Evolutionary conservation across 2,113 vertebrate genomes (phyloP).

Genomic region (Oceanites oceanicus): DNA sequence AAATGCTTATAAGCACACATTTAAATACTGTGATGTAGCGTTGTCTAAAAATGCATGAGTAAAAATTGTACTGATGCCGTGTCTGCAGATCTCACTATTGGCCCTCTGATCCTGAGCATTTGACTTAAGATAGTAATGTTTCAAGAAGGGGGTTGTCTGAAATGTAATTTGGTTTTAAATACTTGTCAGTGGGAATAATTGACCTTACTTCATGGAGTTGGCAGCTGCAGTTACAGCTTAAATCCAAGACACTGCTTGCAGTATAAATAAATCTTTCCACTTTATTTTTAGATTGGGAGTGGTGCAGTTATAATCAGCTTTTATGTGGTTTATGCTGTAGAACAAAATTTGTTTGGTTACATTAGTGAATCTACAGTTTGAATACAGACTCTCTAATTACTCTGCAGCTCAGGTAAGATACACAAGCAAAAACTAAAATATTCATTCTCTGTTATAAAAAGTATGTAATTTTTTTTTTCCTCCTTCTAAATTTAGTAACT

Average conservation of each 20-base stretch:
- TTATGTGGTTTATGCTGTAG: conserved; percentile 35
- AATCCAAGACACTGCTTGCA: conserved; percentile 18
- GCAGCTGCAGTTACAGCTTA: conserved; percentile 18
- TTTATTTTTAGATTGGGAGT: conserved; percentile 65
- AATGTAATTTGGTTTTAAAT: not conserved
- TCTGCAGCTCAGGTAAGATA: not conserved
- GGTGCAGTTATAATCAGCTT: conserved; percentile 47
- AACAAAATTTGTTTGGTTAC: conserved; percentile 23
- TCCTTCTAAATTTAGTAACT: not conserved
- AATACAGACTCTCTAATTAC: not conserved
- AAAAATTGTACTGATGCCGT: not conserved
- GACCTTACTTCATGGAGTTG: not conserved
- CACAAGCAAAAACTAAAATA: not conserved
- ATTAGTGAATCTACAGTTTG: not conserved
- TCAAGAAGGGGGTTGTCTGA: not conserved
- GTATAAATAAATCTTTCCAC: conserved; percentile 61
- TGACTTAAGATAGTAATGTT: not conserved
- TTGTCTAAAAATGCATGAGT: not conserved
- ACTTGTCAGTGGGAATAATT: conserved; percentile 1
- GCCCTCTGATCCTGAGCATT: not conserved
- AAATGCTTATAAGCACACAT: not conserved
- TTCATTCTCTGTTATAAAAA: not conserved
- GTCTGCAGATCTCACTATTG: not conserved
- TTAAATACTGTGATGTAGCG: not conserved
- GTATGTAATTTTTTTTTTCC: not conserved